Percentiles rank a stretch among this genome's conserved stretches.
These are phyloP conservation scores for Trematocara nigrifrons DNA, from an alignment of 2,113 vertebrate species.

Conservation along the genomic window DNA sequence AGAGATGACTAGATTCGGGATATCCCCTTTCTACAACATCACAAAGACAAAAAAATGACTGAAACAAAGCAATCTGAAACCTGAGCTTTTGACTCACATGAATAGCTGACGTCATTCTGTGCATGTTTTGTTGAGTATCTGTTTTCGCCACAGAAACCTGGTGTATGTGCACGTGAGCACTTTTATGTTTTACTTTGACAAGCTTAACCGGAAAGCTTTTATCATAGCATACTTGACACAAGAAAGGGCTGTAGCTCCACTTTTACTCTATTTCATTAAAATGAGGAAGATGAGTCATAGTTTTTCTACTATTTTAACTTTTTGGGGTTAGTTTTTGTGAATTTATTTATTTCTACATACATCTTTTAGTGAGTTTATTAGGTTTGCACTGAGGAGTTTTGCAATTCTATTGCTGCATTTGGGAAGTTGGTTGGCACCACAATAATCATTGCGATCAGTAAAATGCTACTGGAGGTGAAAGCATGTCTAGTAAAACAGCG, in stretches of 20 bases:
- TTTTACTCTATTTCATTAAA: not conserved
- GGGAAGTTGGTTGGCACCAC: not conserved
- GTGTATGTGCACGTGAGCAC: not conserved
- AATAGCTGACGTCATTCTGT: fast-evolving
- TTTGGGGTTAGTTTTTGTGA: fast-evolving
- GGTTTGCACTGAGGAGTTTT: not conserved
- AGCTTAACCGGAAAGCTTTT: not conserved
- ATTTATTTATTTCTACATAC: not conserved
- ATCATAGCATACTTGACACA: not conserved
- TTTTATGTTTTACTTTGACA: not conserved
- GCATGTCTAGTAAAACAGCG: not conserved
- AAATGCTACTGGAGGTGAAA: not conserved
- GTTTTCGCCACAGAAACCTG: not conserved
- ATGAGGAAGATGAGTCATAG: not conserved
- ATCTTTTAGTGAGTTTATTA: not conserved
- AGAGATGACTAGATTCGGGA: not conserved
- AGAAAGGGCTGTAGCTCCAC: not conserved
- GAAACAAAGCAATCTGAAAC: not conserved
- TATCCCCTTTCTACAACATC: not conserved
- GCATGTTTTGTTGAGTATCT: not conserved
- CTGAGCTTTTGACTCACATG: fast-evolving
- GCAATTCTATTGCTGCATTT: not conserved
- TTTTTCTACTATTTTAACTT: not conserved
- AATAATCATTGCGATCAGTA: not conserved
- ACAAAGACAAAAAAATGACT: not conserved